Conservation (phyloP, 2,888 invertebrate species). For the Shargacucullia verbasci region DNA sequence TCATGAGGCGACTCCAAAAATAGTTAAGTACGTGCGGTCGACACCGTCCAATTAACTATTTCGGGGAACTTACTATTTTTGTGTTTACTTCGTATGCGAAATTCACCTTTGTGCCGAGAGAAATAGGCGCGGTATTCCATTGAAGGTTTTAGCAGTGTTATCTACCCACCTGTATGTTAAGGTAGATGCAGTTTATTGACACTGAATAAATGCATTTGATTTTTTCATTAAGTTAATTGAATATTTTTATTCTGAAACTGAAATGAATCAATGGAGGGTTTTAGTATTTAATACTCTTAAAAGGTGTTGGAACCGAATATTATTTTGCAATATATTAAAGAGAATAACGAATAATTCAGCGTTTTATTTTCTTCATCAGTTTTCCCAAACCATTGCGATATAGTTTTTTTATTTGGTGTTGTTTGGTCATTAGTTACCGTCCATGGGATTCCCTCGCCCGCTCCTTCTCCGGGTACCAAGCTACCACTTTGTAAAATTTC, state of each 20-base stretch:
- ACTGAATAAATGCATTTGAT: conserved; percentile 24
- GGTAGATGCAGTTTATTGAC: conserved; percentile 20
- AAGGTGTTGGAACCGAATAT: too few species aligned
- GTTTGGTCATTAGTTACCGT: too few species aligned
- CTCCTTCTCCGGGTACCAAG: too few species aligned
- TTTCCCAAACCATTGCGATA: too few species aligned
- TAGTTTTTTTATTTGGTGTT: too few species aligned
- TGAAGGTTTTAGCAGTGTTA: neutral
- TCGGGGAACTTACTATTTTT: conserved; percentile 33
- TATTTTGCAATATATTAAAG: too few species aligned
- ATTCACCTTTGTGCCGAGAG: neutral
- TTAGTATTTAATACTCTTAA: too few species aligned
- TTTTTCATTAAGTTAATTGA: conserved; percentile 38
- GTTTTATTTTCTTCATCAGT: too few species aligned
- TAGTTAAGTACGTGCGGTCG: conserved; percentile 25
- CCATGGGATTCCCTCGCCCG: too few species aligned
- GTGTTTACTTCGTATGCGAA: conserved; percentile 9
- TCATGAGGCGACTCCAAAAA: conserved; percentile 48
- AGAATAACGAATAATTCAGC: too few species aligned
- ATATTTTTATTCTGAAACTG: conserved; percentile 18
- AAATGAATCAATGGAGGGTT: conserved; percentile 3
- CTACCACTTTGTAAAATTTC: too few species aligned
- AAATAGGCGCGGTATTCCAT: conserved; percentile 17
- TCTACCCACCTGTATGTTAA: neutral
- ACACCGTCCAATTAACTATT: conserved; percentile 41